These are phyloP conservation scores for Manis javanica DNA, from an alignment of 2,797 vertebrate species.

Conservation along the genomic window DNA sequence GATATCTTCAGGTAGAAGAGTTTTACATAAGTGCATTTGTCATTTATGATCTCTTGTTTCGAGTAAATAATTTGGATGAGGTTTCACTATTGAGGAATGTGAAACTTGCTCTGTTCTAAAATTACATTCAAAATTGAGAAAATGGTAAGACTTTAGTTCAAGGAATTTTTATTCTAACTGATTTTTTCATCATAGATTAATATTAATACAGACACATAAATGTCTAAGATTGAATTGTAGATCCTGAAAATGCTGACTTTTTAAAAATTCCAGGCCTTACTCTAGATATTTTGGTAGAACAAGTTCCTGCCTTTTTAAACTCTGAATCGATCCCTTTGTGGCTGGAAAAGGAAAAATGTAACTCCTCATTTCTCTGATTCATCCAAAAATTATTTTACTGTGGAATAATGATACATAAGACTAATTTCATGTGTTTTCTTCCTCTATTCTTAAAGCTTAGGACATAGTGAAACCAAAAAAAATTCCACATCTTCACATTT, in stretches of 20 bases:
- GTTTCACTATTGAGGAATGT: constrained; percentile 54
- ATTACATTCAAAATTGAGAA: constrained; percentile 55
- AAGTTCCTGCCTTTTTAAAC: constrained; percentile 32
- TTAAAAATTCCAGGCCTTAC: neutral
- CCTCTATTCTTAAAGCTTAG: neutral
- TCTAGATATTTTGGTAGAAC: neutral
- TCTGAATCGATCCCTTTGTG: neutral
- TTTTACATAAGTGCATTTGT: constrained; percentile 6
- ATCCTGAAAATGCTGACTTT: neutral
- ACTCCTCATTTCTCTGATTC: neutral
- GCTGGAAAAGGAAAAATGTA: constrained; percentile 6
- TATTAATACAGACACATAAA: neutral
- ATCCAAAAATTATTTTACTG: neutral
- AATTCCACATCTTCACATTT: neutral
- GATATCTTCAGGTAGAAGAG: constrained; percentile 16
- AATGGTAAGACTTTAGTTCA: constrained; percentile 14
- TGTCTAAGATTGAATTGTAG: neutral
- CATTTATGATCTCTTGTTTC: constrained; percentile 37
- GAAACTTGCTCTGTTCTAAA: constrained; percentile 43
- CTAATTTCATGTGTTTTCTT: neutral
- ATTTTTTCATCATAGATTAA: constrained; percentile 21
- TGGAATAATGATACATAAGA: neutral
- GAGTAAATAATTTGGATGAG: constrained; percentile 32
- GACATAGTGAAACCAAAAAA: neutral
- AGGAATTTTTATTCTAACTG: constrained; percentile 14